Conservation (phyloP, 2,113 vertebrate species). For the Serilophus lunatus region DNA sequence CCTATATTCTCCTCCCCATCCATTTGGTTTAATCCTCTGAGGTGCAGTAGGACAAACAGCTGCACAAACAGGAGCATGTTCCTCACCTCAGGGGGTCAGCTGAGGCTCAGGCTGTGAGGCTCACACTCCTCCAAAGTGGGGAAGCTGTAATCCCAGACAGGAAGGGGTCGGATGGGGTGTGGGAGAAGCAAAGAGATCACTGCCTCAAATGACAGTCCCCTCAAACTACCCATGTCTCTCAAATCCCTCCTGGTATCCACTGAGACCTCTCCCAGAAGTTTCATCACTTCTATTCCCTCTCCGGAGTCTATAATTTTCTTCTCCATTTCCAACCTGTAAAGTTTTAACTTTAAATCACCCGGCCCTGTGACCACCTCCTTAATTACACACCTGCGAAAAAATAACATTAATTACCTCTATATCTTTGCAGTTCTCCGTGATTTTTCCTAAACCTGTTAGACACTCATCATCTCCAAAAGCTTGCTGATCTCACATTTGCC, state of each 20-base stretch:
- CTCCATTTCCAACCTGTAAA: not conserved
- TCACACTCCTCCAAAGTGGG: not conserved
- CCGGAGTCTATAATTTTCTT: not conserved
- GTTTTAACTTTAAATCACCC: not conserved
- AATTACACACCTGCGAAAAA: not conserved
- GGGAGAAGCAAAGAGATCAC: not conserved
- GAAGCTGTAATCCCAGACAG: not conserved
- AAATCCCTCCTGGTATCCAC: not conserved
- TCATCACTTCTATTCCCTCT: not conserved
- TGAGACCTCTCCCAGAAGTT: not conserved
- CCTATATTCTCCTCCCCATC: not conserved
- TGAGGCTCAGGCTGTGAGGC: not conserved
- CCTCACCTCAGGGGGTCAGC: fast-evolving
- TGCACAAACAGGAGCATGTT: fast-evolving
- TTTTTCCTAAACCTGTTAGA: not conserved
- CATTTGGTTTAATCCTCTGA: not conserved
- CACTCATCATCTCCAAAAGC: not conserved
- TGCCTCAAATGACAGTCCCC: not conserved
- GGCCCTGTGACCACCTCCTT: not conserved
- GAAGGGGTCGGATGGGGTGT: not conserved
- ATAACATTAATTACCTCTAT: not conserved
- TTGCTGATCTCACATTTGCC: not conserved
- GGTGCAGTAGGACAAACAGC: fast-evolving
- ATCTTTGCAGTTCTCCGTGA: not conserved
- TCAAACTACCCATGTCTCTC: not conserved